Conservation (phyloP, 2,888 invertebrate genomes). For the Oscheius onirici region DNA sequence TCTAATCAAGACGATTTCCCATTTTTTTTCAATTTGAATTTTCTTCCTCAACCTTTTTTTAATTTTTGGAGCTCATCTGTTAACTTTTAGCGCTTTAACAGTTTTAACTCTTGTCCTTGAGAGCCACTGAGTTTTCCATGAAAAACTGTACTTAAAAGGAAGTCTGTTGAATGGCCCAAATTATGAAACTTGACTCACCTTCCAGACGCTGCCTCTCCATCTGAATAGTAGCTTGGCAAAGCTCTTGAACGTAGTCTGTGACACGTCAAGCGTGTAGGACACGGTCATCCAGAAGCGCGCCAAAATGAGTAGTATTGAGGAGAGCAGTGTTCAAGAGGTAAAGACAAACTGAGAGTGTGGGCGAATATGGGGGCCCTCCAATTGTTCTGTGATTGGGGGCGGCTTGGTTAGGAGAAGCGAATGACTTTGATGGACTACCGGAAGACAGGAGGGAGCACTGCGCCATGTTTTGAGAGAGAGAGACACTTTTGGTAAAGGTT, state of each 20-base stretch:
- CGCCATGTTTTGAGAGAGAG: not conserved
- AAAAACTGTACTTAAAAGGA: too few relatives aligned
- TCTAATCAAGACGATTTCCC: too few relatives aligned
- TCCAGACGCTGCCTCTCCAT: slow-evolving; percentile 59
- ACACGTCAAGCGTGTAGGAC: slow-evolving; percentile 53
- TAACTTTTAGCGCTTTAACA: too few relatives aligned
- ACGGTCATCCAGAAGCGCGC: slow-evolving; percentile 43
- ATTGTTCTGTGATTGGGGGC: not conserved
- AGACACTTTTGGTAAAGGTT: not conserved
- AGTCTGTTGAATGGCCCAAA: not conserved
- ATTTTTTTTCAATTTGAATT: too few relatives aligned
- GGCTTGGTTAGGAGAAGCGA: not conserved
- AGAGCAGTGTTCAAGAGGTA: not conserved
- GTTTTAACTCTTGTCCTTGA: too few relatives aligned
- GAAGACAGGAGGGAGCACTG: not conserved
- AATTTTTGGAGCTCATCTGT: too few relatives aligned
- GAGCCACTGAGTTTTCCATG: too few relatives aligned
- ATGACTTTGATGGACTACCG: slow-evolving; percentile 30
- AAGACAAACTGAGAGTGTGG: not conserved
- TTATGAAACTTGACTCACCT: slow-evolving; percentile 36
- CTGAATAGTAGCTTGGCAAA: slow-evolving; percentile 53
- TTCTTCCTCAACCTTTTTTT: too few relatives aligned
- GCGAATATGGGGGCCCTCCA: too few relatives aligned
- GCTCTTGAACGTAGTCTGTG: slow-evolving; percentile 54
- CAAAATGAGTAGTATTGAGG: slow-evolving; percentile 20